A percentile compares a stretch with the other conserved stretches of the same genome.
These are phyloP conservation scores for Agrochola circellaris DNA, from an alignment of 2,888 invertebrate genomes.

Conservation along the genomic window DNA sequence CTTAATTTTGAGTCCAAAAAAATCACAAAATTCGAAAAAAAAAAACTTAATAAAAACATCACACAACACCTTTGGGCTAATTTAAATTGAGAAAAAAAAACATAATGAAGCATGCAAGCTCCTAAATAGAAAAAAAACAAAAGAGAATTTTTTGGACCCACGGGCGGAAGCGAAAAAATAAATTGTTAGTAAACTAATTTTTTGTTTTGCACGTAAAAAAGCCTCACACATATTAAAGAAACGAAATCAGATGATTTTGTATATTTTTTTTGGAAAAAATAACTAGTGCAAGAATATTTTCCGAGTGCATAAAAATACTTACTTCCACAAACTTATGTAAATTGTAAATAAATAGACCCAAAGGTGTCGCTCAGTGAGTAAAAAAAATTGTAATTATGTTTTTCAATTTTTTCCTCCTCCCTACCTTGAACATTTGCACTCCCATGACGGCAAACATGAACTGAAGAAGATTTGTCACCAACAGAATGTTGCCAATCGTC, in stretches of 20 bases:
- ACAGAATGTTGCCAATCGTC: slow-evolving; percentile 99
- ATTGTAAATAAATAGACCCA: slow-evolving; percentile 80
- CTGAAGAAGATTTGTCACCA: slow-evolving; percentile 99
- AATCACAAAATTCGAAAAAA: slow-evolving; percentile 75
- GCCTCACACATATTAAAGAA: slow-evolving; percentile 81
- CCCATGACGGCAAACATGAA: slow-evolving; percentile 99
- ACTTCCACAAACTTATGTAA: slow-evolving; percentile 71
- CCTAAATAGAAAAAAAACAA: slow-evolving; percentile 53
- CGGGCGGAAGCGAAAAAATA: slow-evolving; percentile 76
- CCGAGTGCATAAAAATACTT: slow-evolving; percentile 75
- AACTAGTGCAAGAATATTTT: slow-evolving; percentile 61
- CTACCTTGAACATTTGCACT: slow-evolving; percentile 99
- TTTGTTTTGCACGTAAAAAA: slow-evolving; percentile 73
- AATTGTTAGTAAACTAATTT: slow-evolving; percentile 78
- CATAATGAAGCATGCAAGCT: slow-evolving; percentile 77
- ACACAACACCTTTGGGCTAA: slow-evolving; percentile 89
- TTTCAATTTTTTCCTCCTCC: slow-evolving; percentile 76
- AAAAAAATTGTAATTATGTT: slow-evolving; percentile 58
- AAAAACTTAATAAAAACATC: slow-evolving; percentile 65
- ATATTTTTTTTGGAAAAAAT: slow-evolving; percentile 46
- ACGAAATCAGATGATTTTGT: slow-evolving; percentile 80
- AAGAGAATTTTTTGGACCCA: slow-evolving; percentile 88
- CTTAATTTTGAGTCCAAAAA: slow-evolving; percentile 86
- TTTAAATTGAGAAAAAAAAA: slow-evolving; percentile 62
- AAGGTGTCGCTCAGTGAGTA: slow-evolving; percentile 83